Percentiles rank a stretch among this genome's conserved stretches.
Conservation (phyloP, 2,888 invertebrate species). For the Spicauda simplicius region DNA sequence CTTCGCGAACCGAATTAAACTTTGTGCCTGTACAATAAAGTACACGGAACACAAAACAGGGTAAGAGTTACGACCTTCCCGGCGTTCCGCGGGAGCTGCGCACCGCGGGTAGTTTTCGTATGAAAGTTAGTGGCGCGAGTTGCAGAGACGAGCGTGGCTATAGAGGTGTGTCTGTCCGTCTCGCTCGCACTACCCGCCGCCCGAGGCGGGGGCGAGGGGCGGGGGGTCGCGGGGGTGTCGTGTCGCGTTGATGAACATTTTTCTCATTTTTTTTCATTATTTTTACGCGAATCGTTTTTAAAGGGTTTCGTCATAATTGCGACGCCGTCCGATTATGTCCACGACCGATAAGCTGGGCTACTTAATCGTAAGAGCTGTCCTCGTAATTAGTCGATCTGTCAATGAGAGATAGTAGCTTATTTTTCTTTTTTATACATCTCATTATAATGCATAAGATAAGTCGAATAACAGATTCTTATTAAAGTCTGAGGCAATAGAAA, state of each 20-base stretch:
- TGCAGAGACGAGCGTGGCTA: constrained; percentile 63
- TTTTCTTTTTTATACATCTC: constrained; percentile 9
- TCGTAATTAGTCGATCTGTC: constrained; percentile 36
- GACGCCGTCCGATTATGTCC: constrained; percentile 77
- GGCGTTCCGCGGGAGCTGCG: constrained; percentile 56
- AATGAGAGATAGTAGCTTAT: constrained; percentile 22
- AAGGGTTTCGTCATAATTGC: constrained; percentile 85
- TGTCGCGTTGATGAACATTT: constrained; percentile 85
- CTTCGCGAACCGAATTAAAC: constrained; percentile 30
- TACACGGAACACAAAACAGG: constrained; percentile 37
- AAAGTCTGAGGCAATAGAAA: background rate
- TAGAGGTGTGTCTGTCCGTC: constrained; percentile 55
- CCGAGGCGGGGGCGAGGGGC: constrained; percentile 61
- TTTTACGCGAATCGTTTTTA: constrained; percentile 84
- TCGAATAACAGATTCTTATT: background rate
- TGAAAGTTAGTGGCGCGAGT: constrained; percentile 80
- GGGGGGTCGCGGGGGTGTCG: constrained; percentile 63
- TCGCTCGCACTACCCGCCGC: constrained; percentile 73
- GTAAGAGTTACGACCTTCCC: constrained; percentile 50
- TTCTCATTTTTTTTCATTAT: constrained; percentile 82
- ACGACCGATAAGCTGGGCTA: constrained; percentile 61
- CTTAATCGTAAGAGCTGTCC: constrained; percentile 40
- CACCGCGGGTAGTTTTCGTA: constrained; percentile 83
- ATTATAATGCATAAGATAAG: constrained; percentile 26
- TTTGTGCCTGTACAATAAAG: constrained; percentile 36